phyloP scores from a whole-genome alignment of 2,888 invertebrate genomes.

The Ptychoptera albimana region DNA sequence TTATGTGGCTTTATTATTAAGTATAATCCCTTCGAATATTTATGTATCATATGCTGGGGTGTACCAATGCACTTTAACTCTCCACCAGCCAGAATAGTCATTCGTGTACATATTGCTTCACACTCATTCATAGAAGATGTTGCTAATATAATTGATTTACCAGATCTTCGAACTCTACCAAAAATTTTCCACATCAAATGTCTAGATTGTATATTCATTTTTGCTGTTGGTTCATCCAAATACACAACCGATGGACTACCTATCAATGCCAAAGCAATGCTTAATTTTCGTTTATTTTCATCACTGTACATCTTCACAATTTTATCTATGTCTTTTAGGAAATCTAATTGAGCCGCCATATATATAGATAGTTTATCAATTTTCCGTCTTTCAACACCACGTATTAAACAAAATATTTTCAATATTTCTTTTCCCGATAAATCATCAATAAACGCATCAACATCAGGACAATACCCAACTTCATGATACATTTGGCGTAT shows the following conservation, averaged over 20 bases:
- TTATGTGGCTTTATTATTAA: conserved; percentile 22
- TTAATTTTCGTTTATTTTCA: conserved; percentile 57
- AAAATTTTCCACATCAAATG: conserved; percentile 67
- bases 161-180: conserved; percentile 46
- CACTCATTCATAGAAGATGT: conserved; percentile 81
- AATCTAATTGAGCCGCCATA: conserved; percentile 39
- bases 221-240: conserved; percentile 49
- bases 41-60: conserved; percentile 59
- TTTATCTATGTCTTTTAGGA: conserved; percentile 44
- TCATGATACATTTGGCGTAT: conserved; percentile 39
- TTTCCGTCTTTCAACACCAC: conserved; percentile 36
- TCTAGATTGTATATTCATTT: conserved; percentile 35
- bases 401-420: conserved; percentile 43
- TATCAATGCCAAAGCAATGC: conserved; percentile 52
- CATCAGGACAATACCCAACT: conserved; percentile 61
- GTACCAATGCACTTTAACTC: conserved; percentile 57
- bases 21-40: conserved; percentile 36
- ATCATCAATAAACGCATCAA: conserved; percentile 54
- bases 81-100: conserved; percentile 73
- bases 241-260: conserved; percentile 53
- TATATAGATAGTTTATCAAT: conserved; percentile 23
- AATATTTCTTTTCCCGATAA: conserved; percentile 55
- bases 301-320: conserved; percentile 45
- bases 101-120: conserved; percentile 62
- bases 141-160: conserved; percentile 63